Percentiles rank a stretch among this genome's conserved stretches.
Evolutionary conservation across 2,888 invertebrate genomes (phyloP).

Genomic region (Stegana nigrithorax): DNA sequence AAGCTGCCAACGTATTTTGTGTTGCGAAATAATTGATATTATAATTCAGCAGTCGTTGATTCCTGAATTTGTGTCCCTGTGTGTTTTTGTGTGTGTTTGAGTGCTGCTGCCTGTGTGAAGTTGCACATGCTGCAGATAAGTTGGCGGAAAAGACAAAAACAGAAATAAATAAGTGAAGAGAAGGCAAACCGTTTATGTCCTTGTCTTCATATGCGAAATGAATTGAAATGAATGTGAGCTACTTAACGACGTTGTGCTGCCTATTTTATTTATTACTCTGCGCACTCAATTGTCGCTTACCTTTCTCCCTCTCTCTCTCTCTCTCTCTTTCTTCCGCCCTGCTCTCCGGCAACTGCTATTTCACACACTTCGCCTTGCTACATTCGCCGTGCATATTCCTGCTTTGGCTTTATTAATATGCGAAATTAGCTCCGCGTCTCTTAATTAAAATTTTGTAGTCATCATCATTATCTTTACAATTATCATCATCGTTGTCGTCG

Average conservation of each 20-base stretch:
- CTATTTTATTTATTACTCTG: constrained; percentile 41
- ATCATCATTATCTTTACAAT: no score
- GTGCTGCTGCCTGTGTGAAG: constrained; percentile 28
- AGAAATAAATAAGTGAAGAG: background rate
- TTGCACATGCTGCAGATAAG: background rate
- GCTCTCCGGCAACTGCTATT: background rate
- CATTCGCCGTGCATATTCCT: no score
- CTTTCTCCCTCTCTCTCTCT: constrained; percentile 5
- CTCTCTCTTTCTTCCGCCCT: background rate
- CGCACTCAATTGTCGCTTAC: constrained; percentile 3
- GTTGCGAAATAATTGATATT: constrained; percentile 42
- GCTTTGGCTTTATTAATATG: constrained; percentile 52
- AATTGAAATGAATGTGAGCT: constrained; percentile 50
- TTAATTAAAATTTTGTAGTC: constrained; percentile 54
- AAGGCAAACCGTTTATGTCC: background rate
- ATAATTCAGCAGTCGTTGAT: constrained; percentile 33
- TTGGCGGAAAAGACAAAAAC: constrained; percentile 23
- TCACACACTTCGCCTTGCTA: no score
- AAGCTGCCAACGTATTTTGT: no score
- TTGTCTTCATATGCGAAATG: constrained; percentile 26
- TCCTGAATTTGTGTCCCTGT: constrained; percentile 1
- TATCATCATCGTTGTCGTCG: background rate
- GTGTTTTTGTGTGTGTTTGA: constrained; percentile 18
- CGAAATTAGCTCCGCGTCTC: constrained; percentile 56
- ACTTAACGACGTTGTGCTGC: constrained; percentile 35